Conservation (phyloP, 2,113 vertebrate species). For the Geococcyx californianus region DNA sequence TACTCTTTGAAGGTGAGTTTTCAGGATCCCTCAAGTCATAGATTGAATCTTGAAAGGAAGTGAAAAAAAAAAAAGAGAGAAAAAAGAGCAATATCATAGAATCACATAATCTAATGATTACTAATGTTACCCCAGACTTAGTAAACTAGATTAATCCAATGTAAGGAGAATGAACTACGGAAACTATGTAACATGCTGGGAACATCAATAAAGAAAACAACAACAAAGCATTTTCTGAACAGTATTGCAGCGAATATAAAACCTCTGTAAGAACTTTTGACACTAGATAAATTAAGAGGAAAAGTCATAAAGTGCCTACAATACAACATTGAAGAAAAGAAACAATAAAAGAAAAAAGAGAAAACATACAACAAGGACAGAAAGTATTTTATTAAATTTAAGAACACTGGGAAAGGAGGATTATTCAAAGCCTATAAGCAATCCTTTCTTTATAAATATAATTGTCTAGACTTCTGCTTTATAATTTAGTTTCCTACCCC, state of each 20-base stretch:
- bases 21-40: neutral
- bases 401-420: neutral
- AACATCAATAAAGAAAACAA: neutral
- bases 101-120: neutral
- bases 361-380: neutral
- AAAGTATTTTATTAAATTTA: slow-evolving; percentile 13
- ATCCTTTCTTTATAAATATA: slow-evolving; percentile 12
- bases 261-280: neutral
- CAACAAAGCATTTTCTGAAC: neutral
- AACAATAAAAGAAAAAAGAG: neutral
- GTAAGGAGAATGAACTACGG: neutral
- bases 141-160: neutral
- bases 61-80: too few relatives aligned
- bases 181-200: neutral
- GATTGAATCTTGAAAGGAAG: neutral
- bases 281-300: neutral
- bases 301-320: neutral
- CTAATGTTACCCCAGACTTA: neutral
- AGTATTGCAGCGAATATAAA: neutral
- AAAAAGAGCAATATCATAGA: neutral
- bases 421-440: neutral
- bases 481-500: neutral
- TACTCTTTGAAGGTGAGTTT: neutral
- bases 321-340: neutral
- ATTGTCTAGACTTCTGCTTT: neutral